These are phyloP conservation scores for Oncorhynchus clarkii DNA, from an alignment of 2,113 vertebrate species.

Conservation along the genomic window DNA sequence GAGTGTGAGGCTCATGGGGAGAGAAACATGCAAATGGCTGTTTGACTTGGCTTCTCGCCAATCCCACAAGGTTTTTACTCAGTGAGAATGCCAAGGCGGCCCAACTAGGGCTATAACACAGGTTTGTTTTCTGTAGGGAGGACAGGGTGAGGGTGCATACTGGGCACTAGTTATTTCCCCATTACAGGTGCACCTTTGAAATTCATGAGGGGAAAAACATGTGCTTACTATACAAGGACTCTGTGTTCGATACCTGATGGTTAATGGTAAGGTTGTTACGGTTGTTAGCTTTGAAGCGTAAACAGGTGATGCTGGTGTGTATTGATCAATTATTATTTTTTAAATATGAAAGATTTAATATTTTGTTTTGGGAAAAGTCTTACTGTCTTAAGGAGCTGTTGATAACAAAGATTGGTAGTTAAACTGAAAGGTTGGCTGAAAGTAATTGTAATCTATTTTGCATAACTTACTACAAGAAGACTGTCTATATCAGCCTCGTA, in stretches of 20 bases:
- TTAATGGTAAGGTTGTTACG: conserved; percentile 29
- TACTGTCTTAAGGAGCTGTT: neutral
- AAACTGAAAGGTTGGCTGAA: neutral
- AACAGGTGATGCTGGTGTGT: neutral
- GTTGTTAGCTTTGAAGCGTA: conserved; percentile 11
- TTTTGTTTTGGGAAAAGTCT: too few species aligned
- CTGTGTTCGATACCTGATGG: conserved; percentile 13
- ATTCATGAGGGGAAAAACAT: conserved; percentile 30
- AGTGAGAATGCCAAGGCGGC: conserved; percentile 40
- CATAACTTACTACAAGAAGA: neutral
- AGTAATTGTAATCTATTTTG: neutral
- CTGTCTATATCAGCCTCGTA: neutral
- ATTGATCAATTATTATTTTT: neutral
- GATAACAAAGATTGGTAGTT: neutral
- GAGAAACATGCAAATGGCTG: conserved; percentile 42
- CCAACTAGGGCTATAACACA: conserved; percentile 17
- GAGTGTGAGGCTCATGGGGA: conserved; percentile 22
- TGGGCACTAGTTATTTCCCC: conserved; percentile 36
- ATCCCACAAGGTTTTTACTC: conserved; percentile 35
- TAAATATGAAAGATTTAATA: neutral
- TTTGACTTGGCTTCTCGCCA: conserved; percentile 50
- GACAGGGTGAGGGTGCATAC: conserved; percentile 27
- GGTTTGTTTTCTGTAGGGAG: conserved; percentile 27
- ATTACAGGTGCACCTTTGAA: conserved; percentile 58
- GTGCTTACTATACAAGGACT: conserved; percentile 17